These are phyloP conservation scores for Steinernema feltiae DNA, from an alignment of 1,140 invertebrate genomes.

Conservation along the genomic window DNA sequence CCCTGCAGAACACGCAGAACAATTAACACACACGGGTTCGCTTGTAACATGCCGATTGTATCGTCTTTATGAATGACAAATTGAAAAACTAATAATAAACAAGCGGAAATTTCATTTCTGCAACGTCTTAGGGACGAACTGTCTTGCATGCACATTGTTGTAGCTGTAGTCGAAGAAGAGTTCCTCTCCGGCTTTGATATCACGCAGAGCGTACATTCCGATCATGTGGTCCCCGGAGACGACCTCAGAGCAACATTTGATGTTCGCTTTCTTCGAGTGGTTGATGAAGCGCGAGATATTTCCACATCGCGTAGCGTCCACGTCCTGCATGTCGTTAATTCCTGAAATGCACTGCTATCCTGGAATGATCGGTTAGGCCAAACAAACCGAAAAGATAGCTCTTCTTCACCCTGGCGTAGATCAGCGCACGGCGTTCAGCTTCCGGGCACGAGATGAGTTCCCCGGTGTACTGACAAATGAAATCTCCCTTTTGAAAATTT, in stretches of 20 bases:
- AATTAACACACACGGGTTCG: not conserved
- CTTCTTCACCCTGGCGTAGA: slow-evolving; percentile 69
- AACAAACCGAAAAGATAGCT: slow-evolving; percentile 23
- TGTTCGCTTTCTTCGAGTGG: slow-evolving; percentile 63
- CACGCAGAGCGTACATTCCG: slow-evolving; percentile 84
- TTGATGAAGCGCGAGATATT: slow-evolving; percentile 95
- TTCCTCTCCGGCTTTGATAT: slow-evolving; percentile 78
- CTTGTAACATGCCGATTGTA: no score
- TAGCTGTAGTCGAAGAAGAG: slow-evolving; percentile 85
- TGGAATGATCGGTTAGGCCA: no score
- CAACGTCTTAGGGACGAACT: not conserved
- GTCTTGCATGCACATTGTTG: not conserved
- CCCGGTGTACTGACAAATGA: slow-evolving; percentile 96
- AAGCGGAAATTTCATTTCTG: no score
- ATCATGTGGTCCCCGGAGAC: slow-evolving; percentile 90
- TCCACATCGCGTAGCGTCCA: slow-evolving; percentile 83
- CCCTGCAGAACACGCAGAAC: not conserved
- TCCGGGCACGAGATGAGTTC: slow-evolving; percentile 85
- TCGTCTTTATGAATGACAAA: no score
- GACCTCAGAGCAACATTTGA: slow-evolving; percentile 89
- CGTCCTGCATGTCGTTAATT: slow-evolving; percentile 76
- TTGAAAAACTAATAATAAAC: no score
- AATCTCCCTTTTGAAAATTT: slow-evolving; percentile 69
- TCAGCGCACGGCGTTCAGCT: slow-evolving; percentile 77
- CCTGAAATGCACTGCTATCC: slow-evolving; percentile 60